These are phyloP conservation scores for Heliocidaris erythrogramma DNA, from an alignment of 35 echinoderm and acorn worm genomes.

Conservation along the genomic window DNA sequence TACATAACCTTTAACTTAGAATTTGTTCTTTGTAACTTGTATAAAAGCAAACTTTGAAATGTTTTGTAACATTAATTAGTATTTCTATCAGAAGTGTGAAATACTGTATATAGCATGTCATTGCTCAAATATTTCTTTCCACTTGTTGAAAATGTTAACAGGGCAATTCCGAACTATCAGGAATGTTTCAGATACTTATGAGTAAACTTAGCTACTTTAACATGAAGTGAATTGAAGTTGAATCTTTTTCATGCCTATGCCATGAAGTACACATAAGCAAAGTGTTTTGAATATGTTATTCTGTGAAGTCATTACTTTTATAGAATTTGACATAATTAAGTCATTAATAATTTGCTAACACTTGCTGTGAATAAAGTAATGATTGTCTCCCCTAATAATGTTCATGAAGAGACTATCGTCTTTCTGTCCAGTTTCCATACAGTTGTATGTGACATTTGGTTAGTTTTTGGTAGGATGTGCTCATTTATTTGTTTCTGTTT, in stretches of 20 bases:
- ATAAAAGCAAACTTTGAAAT: not conserved
- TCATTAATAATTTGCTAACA: too few relatives aligned
- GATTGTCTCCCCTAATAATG: too few relatives aligned
- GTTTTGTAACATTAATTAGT: not conserved
- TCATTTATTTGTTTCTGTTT: too few relatives aligned
- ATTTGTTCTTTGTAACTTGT: constrained; percentile 14
- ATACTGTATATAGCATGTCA: constrained; percentile 4
- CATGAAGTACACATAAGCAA: not conserved
- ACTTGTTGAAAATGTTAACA: constrained; percentile 16
- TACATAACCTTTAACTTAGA: not conserved
- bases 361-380: too few relatives aligned
- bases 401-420: too few relatives aligned
- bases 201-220: not conserved
- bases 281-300: not conserved
- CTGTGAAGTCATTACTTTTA: not conserved
- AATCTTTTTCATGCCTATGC: not conserved
- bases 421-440: too few relatives aligned
- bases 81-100: not conserved
- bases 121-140: constrained; percentile 13
- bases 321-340: too few relatives aligned
- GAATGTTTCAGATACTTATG: not conserved
- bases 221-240: not conserved
- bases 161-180: not conserved
- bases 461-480: too few relatives aligned
- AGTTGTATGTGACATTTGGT: too few relatives aligned